Base-by-base conservation (phyloP, 2,888 invertebrate genomes). In the Andrena minutula region DNA sequence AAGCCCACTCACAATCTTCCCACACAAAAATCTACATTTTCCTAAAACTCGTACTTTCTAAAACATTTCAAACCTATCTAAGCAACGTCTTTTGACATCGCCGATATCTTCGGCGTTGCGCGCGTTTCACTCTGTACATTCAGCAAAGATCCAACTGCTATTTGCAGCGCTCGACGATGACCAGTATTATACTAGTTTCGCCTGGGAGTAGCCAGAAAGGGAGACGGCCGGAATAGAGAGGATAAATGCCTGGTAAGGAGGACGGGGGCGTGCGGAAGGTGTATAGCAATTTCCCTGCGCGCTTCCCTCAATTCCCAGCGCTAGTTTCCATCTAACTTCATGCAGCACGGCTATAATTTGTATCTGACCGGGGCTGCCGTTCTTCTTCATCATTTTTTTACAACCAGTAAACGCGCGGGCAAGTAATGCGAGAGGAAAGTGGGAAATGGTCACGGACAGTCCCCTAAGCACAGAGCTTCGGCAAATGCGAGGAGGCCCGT, bases 241-340 rank as follows among this genome's bases (percentile, higher is more conserved):
- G 75, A 72, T 66, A 64, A 69, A 81, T 74, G 80, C 64, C 78
- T 65, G 66, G 80, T 68, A 63, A 79, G 79, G 65, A 72, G 66
- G 74, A 60, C 63, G 60, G 12, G 47, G 72, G 71, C 66, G 53
- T 77, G 72, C 68, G 71, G 79, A 72, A 89, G 83, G 87, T 83
- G 86, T 88, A 84, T 81, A 84, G 88, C 88, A 89, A 90, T 90
- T 90, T 90, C 88, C 90, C 89, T 81, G 84, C 83, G 86, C 87
- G 85, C 89, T 88, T 87, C 85, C 89, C 89, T 86, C 90, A 90
- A 91, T 91, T 91, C 90, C 90, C 91, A 90, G 89, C 90, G 89
- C 90, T 88, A 90, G 91, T 91, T 91, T 91, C 88, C 90, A 91
- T 89, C 90, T 83, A 82, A 83, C 86, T 86, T 80, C 84, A 78